Percentiles rank a stretch among this genome's conserved stretches.
phyloP scores from a whole-genome alignment of 2,797 vertebrate genomes.

The Enteromius fasciolatus region DNA sequence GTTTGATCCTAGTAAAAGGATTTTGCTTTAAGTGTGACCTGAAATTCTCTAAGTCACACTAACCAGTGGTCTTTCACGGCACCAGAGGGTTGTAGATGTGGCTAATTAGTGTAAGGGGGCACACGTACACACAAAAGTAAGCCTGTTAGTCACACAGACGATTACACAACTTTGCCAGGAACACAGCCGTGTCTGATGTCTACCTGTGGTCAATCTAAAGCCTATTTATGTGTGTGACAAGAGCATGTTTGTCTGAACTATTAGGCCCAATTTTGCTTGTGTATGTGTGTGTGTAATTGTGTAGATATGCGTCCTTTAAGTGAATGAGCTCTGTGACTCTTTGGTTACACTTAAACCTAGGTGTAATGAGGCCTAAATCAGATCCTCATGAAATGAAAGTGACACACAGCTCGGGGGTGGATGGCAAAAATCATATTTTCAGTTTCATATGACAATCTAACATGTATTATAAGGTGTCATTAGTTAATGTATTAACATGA shows the following conservation, averaged over 20 bases:
- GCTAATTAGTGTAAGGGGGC: constrained; percentile 62
- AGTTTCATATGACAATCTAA: neutral
- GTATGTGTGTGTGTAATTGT: neutral
- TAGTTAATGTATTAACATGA: too few species aligned
- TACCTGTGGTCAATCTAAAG: neutral
- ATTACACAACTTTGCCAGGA: constrained; percentile 65
- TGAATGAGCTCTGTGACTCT: neutral
- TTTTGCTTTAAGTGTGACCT: constrained; percentile 54
- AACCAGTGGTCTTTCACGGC: constrained; percentile 36
- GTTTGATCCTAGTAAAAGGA: constrained; percentile 39
- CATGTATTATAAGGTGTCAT: neutral
- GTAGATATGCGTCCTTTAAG: neutral
- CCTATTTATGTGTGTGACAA: neutral
- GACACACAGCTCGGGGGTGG: neutral
- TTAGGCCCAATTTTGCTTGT: neutral
- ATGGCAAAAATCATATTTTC: neutral
- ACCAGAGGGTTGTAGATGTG: constrained; percentile 52
- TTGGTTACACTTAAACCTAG: neutral
- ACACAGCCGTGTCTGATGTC: constrained; percentile 60
- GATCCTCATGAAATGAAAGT: neutral
- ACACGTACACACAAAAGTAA: constrained; percentile 64
- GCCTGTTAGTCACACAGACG: constrained; percentile 64
- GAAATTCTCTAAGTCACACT: neutral
- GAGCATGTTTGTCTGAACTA: neutral
- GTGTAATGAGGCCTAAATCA: neutral